phyloP scores from a whole-genome alignment of 1,140 invertebrate genomes.

The Sarcophaga peregrina region DNA sequence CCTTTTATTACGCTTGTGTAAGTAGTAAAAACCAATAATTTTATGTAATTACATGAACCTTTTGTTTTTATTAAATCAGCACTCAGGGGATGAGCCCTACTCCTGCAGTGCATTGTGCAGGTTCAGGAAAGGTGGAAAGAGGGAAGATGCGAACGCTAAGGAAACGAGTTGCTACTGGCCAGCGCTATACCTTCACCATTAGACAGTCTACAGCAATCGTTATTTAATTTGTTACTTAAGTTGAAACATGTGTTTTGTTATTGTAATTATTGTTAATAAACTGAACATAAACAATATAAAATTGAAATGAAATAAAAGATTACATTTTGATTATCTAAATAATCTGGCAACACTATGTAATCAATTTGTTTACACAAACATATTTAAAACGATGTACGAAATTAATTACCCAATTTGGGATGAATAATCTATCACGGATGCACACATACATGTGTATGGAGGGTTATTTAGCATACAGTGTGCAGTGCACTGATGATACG shows the following conservation, averaged over 20 bases:
- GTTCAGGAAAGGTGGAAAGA: too few species aligned
- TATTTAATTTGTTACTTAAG: not conserved
- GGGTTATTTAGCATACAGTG: not conserved
- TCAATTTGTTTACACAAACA: not conserved
- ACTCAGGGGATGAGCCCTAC: too few species aligned
- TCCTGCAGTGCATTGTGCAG: too few species aligned
- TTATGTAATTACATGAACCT: too few species aligned
- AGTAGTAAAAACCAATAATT: too few species aligned
- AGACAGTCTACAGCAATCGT: too few species aligned
- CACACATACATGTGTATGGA: not conserved
- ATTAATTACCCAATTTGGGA: not conserved
- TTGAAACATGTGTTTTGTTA: not conserved
- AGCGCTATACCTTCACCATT: too few species aligned
- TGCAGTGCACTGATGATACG: not conserved
- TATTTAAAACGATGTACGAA: not conserved
- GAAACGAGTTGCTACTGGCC: too few species aligned
- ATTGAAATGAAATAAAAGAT: not conserved
- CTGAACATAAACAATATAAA: not conserved
- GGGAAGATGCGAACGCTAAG: too few species aligned
- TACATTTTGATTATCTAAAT: not conserved
- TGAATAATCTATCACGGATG: not conserved
- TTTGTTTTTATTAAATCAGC: too few species aligned
- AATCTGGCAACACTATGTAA: not conserved
- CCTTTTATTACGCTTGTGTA: too few species aligned
- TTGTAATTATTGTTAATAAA: not conserved